Evolutionary conservation across 2,113 vertebrate species (phyloP).

Genomic region (Rhea pennata): DNA sequence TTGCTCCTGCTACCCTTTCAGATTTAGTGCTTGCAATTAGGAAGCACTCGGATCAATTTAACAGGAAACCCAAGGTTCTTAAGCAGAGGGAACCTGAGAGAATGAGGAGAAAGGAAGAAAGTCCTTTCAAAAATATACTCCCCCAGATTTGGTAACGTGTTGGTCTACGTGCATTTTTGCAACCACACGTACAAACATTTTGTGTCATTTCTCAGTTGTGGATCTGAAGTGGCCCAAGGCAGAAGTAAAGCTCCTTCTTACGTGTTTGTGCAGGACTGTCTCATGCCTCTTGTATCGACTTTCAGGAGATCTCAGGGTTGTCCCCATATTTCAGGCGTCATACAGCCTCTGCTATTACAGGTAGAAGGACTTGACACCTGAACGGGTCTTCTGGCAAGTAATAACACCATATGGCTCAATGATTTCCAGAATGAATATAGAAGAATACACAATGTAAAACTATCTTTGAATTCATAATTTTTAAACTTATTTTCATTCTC

Average conservation of each 20-base stretch:
- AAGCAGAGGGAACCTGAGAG: background rate
- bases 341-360: background rate
- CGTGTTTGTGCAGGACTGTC: background rate
- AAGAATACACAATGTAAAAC: slow-evolving; percentile 30
- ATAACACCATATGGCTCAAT: slow-evolving; percentile 8
- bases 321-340: slow-evolving; percentile 7
- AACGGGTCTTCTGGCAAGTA: slow-evolving; percentile 25
- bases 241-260: background rate
- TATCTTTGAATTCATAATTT: slow-evolving; percentile 17
- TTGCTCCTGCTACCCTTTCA: background rate
- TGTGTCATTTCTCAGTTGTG: background rate
- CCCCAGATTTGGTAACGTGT: too few species aligned
- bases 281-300: background rate
- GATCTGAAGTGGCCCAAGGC: background rate
- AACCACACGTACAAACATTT: rapidly evolving
- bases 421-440: slow-evolving; percentile 13
- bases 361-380: slow-evolving; percentile 40
- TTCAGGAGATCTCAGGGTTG: background rate
- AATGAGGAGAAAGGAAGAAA: background rate
- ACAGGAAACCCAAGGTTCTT: rapidly evolving
- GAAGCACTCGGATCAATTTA: background rate
- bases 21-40: background rate
- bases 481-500: slow-evolving; percentile 33
- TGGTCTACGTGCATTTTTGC: background rate
- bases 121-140: background rate